Conservation (phyloP, 2,113 vertebrate genomes). For the Trichomycterus rosablanca region DNA sequence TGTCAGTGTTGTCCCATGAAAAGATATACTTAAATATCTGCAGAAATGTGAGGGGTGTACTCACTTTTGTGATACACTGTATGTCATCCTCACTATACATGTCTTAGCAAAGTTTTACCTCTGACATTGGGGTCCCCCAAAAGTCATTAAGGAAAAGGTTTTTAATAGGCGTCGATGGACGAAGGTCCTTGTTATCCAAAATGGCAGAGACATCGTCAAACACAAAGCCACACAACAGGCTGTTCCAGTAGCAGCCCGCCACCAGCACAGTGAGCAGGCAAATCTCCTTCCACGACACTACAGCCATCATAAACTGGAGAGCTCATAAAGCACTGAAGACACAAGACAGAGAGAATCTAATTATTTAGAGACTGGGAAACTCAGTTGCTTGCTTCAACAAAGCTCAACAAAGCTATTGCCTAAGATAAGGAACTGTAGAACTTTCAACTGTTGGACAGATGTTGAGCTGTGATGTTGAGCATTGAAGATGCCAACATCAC, state of each 20-base stretch:
- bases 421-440: too few species aligned
- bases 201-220: conserved; percentile 98
- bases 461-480: too few species aligned
- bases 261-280: conserved; percentile 82
- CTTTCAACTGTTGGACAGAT: too few species aligned
- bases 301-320: conserved; percentile 77
- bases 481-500: too few species aligned
- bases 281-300: conserved; percentile 82
- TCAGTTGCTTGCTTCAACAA: too few species aligned
- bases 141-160: conserved; percentile 97
- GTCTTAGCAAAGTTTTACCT: conserved; percentile 65
- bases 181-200: conserved; percentile 95
- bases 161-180: conserved; percentile 85
- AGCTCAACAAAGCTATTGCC: too few species aligned
- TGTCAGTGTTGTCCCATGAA: too few species aligned
- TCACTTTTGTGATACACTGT: too few species aligned
- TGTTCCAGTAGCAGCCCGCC: conserved; percentile 93
- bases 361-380: too few species aligned
- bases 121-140: conserved; percentile 97
- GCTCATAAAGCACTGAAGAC: conserved; percentile 65
- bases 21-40: too few species aligned
- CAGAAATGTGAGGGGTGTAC: too few species aligned
- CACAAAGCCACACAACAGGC: conserved; percentile 90
- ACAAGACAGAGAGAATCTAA: neutral
- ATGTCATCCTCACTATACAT: too few species aligned